A percentile compares a stretch with the other conserved stretches of the same genome.
Conservation (phyloP, 2,797 vertebrate species). For the Tragelaphus oryx region DNA sequence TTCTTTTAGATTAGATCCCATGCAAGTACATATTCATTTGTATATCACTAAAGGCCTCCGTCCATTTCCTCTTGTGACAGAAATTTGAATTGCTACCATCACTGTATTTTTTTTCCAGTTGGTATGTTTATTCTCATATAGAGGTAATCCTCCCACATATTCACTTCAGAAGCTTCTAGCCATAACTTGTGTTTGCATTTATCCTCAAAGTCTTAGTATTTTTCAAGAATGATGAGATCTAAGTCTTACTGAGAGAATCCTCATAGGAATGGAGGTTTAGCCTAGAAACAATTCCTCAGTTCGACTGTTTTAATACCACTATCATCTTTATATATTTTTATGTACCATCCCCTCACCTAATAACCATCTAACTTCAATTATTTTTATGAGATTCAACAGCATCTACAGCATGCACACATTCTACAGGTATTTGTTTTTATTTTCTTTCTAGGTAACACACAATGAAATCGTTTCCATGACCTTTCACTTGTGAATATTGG, state of each 20-base stretch:
- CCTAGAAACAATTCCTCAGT: rapidly evolving
- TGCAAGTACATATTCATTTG: constrained; percentile 30
- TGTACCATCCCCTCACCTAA: neutral
- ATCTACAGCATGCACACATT: neutral
- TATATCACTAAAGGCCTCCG: neutral
- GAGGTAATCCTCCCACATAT: constrained; percentile 41
- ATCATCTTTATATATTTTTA: neutral
- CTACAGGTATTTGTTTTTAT: neutral
- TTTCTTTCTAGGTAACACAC: neutral
- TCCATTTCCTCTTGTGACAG: constrained; percentile 49
- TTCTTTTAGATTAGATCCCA: constrained; percentile 35
- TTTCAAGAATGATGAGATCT: constrained; percentile 43
- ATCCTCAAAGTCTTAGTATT: constrained; percentile 23
- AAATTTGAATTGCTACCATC: constrained; percentile 52
- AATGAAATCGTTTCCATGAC: neutral
- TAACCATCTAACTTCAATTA: neutral
- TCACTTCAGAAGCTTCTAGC: constrained; percentile 48
- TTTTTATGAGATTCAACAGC: neutral
- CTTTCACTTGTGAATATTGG: neutral
- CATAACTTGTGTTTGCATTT: constrained; percentile 22
- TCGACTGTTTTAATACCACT: neutral
- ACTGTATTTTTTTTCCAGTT: neutral
- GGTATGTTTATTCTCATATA: constrained; percentile 57
- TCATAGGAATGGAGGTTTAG: neutral
- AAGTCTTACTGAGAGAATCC: neutral